Base-by-base conservation (phyloP, 2,797 vertebrate species). In the Pempheris klunzingeri region DNA sequence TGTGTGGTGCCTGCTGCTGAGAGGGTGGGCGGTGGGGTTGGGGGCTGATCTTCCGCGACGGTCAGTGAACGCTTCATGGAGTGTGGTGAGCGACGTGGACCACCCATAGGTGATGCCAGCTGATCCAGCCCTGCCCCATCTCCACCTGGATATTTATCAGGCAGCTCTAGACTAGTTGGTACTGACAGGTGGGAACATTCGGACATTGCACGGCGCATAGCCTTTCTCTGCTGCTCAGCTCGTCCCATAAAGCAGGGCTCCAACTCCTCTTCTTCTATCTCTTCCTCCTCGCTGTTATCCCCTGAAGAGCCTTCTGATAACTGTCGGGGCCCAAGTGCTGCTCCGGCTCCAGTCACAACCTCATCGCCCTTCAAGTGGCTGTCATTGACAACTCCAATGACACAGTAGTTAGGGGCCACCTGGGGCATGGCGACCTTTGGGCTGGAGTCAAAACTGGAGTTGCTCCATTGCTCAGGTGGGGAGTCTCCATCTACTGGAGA, bases 131-230 rank as follows among this genome's bases (percentile, higher is more conserved):
- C 91, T 28, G 87, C 92, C 44, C 77, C 87, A 11, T 92, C 90
- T 10, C 91, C 95, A 41, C 95, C 94, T 2, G 97, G 97, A 82
- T 98, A 98, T 86, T 96, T 97, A 81, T 98, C 97, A 0, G 95
- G 94, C 63, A 97, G 94, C 92, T 97, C 91, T 14, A 96, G 92
- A 83, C 96, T 93, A 3, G 93, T 93, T 18, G 97, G 98, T 17
- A 99, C 98, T 0, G 96, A 96, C 76, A 99, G 93, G 88, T 97
- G 97, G 34, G 97, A 97, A 83, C 97, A 97, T 77, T 99, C 98
- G 0, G 98, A 99, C 96, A 99, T 96, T 1, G 98, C 97, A n/a
- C 97, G 95, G 14, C 96, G 92, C 95, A 99, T 96, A 0, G 95
- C 96, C 88, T 97, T 97, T 84, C 97, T 95, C 88, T 97, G 97